Evolutionary conservation across 2,797 vertebrate species (phyloP).

Genomic region (Hippopotamyrus pictus): DNA sequence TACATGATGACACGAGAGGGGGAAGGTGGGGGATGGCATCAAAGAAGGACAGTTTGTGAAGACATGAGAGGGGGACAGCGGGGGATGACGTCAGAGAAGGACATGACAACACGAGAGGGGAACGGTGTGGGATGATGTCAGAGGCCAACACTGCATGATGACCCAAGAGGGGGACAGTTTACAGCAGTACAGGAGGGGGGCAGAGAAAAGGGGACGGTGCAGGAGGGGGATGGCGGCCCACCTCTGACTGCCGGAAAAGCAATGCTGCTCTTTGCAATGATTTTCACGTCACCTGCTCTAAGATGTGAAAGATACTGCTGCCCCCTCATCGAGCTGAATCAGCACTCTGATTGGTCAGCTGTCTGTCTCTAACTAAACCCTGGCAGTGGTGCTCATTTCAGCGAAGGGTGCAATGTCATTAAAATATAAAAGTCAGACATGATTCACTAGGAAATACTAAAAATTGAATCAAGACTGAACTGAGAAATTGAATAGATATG

Average conservation of each 20-base stretch:
- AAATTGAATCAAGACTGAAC: not conserved
- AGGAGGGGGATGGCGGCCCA: not conserved
- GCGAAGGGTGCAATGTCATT: not conserved
- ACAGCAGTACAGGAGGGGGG: not conserved
- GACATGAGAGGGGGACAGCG: not conserved
- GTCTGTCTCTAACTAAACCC: not conserved
- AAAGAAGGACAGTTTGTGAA: not conserved
- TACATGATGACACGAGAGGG: too few species aligned
- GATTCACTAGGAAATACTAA: not conserved
- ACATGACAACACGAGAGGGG: not conserved
- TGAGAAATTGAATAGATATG: not conserved
- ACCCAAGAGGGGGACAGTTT: not conserved
- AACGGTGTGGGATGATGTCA: not conserved
- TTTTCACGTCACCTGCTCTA: not conserved
- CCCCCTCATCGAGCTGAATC: not conserved
- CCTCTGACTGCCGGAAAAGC: not conserved
- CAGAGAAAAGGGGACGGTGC: not conserved
- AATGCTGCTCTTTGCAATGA: not conserved
- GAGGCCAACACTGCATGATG: not conserved
- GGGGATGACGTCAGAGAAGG: not conserved
- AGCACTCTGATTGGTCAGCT: not conserved
- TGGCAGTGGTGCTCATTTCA: not conserved
- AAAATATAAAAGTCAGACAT: not conserved
- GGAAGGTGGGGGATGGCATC: not conserved
- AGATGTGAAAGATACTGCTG: not conserved